Conservation (phyloP, 64 coral and sea anemone species). For the Actinia equina region DNA sequence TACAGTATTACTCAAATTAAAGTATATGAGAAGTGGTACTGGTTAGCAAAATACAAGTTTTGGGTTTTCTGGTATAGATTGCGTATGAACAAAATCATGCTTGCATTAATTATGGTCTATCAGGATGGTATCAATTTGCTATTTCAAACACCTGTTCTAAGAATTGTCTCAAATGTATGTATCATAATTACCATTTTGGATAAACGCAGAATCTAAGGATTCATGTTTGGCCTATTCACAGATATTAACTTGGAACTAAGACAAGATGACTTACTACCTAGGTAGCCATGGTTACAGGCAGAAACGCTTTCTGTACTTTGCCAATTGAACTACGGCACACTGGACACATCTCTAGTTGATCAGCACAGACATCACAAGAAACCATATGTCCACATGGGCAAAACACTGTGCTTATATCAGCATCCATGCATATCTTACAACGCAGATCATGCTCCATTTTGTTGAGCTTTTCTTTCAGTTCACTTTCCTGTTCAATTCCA, state of each 20-base stretch:
- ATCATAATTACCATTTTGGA: too few relatives aligned
- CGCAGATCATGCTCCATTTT: constrained; percentile 76
- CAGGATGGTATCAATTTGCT: too few relatives aligned
- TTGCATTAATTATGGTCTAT: too few relatives aligned
- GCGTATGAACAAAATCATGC: too few relatives aligned
- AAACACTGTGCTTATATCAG: constrained; percentile 82
- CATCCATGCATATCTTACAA: constrained; percentile 97
- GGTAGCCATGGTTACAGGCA: constrained; percentile 26
- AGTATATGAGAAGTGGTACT: too few relatives aligned
- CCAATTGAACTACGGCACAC: constrained; percentile 76
- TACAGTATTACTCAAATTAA: too few relatives aligned
- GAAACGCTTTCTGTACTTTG: constrained; percentile 63
- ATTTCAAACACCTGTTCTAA: too few relatives aligned
- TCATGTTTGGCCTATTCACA: too few relatives aligned
- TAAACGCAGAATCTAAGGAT: too few relatives aligned
- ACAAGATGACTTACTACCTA: not conserved
- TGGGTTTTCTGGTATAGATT: too few relatives aligned
- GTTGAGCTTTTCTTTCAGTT: constrained; percentile 56
- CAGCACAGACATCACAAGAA: constrained; percentile 73
- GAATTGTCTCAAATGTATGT: too few relatives aligned
- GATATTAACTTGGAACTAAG: not conserved
- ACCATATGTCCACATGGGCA: constrained; percentile 96
- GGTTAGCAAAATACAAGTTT: too few relatives aligned
- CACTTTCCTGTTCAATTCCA: not conserved
- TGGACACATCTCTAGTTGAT: constrained; percentile 67